Conservation (phyloP, 2,888 invertebrate species). For the Leptura quadrifasciata region DNA sequence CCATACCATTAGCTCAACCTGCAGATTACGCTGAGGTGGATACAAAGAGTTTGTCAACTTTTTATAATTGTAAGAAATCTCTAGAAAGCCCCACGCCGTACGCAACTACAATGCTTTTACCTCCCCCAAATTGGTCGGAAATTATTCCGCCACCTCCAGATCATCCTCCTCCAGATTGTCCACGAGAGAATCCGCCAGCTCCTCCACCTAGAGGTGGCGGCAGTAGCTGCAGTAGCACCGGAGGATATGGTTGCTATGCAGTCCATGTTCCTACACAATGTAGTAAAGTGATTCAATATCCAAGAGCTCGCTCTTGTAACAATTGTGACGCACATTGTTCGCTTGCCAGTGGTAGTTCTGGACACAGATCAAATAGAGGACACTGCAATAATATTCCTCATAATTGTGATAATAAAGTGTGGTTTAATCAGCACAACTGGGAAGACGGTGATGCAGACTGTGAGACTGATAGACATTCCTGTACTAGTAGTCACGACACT, state of each 20-base stretch:
- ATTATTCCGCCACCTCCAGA: constrained; percentile 79
- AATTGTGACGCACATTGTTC: constrained; percentile 71
- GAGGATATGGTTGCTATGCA: constrained; percentile 72
- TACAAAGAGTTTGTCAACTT: constrained; percentile 81
- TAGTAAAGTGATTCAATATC: constrained; percentile 60
- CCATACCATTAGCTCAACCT: constrained; percentile 78
- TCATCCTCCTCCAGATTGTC: constrained; percentile 77
- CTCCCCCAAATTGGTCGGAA: constrained; percentile 77
- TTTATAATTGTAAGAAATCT: constrained; percentile 82
- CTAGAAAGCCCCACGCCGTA: constrained; percentile 83
- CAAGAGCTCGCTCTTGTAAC: constrained; percentile 68
- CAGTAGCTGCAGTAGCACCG: constrained; percentile 68
- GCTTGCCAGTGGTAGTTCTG: constrained; percentile 70
- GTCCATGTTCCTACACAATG: constrained; percentile 69
- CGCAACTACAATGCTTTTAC: constrained; percentile 84
- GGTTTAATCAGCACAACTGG: constrained; percentile 69
- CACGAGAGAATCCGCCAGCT: constrained; percentile 68
- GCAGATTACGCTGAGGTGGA: constrained; percentile 84
- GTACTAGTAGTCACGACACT: constrained; percentile 76
- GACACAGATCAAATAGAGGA: constrained; percentile 66
- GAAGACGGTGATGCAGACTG: constrained; percentile 73
- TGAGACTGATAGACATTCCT: constrained; percentile 75
- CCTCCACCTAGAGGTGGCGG: constrained; percentile 70
- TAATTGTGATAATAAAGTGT: constrained; percentile 70
- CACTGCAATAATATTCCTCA: constrained; percentile 66